A percentile compares a stretch with the other conserved stretches of the same genome.
phyloP scores from a whole-genome alignment of 2,888 invertebrate species.

The Protophormia terraenovae region DNA sequence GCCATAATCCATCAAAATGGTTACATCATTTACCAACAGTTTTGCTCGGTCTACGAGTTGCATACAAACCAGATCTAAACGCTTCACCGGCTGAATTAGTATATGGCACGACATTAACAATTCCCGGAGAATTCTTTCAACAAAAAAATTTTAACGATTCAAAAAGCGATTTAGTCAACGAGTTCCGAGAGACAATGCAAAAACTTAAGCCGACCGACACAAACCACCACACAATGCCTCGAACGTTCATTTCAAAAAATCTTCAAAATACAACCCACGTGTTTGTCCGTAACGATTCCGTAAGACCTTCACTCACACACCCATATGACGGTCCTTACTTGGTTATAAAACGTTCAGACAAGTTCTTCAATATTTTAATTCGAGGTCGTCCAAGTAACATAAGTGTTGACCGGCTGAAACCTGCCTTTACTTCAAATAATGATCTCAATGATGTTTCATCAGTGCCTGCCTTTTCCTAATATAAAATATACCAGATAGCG shows the following conservation, averaged over 20 bases:
- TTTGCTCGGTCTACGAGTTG: not conserved
- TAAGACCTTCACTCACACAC: slow-evolving; percentile 19
- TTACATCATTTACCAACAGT: slow-evolving; percentile 7
- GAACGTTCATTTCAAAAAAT: not conserved
- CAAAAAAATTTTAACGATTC: not conserved
- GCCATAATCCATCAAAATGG: slow-evolving; percentile 18
- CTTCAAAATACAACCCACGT: slow-evolving; percentile 7
- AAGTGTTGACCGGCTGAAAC: slow-evolving; percentile 23
- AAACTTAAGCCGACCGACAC: too few relatives aligned
- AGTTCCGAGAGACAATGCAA: too few relatives aligned
- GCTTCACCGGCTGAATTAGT: slow-evolving; percentile 20
- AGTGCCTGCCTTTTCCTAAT: not conserved
- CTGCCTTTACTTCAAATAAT: not conserved
- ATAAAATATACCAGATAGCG: not conserved
- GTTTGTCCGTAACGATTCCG: slow-evolving; percentile 39
- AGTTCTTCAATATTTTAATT: slow-evolving; percentile 28
- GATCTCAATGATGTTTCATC: not conserved
- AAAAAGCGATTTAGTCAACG: not conserved
- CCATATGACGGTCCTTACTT: slow-evolving; percentile 44
- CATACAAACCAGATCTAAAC: slow-evolving; percentile 5
- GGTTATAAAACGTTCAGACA: not conserved
- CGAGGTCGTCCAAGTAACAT: slow-evolving; percentile 7
- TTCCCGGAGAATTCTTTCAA: slow-evolving; percentile 38
- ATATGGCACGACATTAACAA: slow-evolving; percentile 13
- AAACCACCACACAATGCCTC: not conserved